These are phyloP conservation scores for Dicerorhinus sumatrensis DNA, from an alignment of 2,113 vertebrate genomes.

Conservation along the genomic window DNA sequence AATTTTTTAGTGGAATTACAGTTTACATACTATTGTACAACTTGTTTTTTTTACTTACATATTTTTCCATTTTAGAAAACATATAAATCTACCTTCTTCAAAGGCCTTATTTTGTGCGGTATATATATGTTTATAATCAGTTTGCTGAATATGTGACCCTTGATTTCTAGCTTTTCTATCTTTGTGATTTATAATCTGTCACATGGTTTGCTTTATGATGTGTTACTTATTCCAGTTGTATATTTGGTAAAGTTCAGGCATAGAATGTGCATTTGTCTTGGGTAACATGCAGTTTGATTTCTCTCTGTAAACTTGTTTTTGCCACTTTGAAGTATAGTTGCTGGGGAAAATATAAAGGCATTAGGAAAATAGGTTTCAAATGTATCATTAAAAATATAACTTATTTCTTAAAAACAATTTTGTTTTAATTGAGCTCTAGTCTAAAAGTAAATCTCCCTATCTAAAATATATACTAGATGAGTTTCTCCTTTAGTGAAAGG, in stretches of 20 bases:
- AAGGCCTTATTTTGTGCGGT: constrained; percentile 20
- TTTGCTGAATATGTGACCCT: not conserved
- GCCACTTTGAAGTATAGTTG: not conserved
- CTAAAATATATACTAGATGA: constrained; percentile 29
- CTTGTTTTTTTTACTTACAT: not conserved
- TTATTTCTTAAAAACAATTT: constrained; percentile 51
- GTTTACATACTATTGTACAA: not conserved
- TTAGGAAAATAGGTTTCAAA: constrained; percentile 48
- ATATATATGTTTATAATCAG: not conserved
- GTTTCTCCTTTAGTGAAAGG: constrained; percentile 47
- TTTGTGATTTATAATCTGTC: constrained; percentile 37
- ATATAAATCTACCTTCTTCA: not conserved
- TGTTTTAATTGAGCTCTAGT: not conserved
- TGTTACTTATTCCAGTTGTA: constrained; percentile 61
- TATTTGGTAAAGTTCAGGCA: constrained; percentile 68
- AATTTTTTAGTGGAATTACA: not conserved
- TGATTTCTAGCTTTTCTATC: constrained; percentile 48
- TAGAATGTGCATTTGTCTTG: constrained; percentile 54
- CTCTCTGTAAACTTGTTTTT: constrained; percentile 47
- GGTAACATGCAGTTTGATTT: constrained; percentile 65
- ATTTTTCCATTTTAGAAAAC: constrained; percentile 33
- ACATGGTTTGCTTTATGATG: constrained; percentile 45
- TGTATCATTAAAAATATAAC: constrained; percentile 6
- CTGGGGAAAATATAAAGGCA: constrained; percentile 14
- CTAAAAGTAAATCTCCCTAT: not conserved